Conservation (phyloP, 2,888 invertebrate species). For the Meteorus colon region DNA sequence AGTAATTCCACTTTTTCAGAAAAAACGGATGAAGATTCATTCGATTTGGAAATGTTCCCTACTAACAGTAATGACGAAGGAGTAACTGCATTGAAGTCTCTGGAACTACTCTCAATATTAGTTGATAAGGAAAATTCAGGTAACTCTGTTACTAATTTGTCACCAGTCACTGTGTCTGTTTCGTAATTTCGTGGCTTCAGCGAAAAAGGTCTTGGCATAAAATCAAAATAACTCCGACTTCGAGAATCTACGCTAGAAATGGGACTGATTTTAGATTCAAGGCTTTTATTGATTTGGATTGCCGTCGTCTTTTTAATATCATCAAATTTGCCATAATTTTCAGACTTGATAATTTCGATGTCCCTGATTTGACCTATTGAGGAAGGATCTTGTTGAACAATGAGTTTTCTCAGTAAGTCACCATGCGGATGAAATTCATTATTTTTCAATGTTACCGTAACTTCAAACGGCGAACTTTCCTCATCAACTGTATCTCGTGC, state of each 20-base stretch:
- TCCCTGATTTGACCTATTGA: constrained; percentile 29
- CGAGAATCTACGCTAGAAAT: background rate
- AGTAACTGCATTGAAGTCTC: background rate
- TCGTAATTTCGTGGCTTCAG: constrained; percentile 22
- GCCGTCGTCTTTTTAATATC: background rate
- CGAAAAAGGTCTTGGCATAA: constrained; percentile 48
- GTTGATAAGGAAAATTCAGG: background rate
- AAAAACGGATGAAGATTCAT: background rate
- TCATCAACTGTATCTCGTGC: constrained; percentile 46
- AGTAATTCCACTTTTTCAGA: constrained; percentile 48
- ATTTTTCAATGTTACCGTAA: constrained; percentile 57
- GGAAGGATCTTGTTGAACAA: constrained; percentile 50
- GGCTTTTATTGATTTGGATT: background rate
- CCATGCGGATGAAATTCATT: constrained; percentile 49
- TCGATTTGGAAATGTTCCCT: constrained; percentile 31
- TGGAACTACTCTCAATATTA: background rate
- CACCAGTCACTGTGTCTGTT: constrained; percentile 1
- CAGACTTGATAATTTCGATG: constrained; percentile 51
- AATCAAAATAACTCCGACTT: constrained; percentile 1
- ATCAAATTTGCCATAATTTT: constrained; percentile 13
- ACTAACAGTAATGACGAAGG: constrained; percentile 23
- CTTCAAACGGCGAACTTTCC: constrained; percentile 58
- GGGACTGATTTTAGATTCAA: background rate
- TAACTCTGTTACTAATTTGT: background rate
- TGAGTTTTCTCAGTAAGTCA: constrained; percentile 53